Percentiles rank a stretch among this genome's conserved stretches.
Evolutionary conservation across 2,888 invertebrate species (phyloP).

Genomic region (Cryptosula pallasiana): DNA sequence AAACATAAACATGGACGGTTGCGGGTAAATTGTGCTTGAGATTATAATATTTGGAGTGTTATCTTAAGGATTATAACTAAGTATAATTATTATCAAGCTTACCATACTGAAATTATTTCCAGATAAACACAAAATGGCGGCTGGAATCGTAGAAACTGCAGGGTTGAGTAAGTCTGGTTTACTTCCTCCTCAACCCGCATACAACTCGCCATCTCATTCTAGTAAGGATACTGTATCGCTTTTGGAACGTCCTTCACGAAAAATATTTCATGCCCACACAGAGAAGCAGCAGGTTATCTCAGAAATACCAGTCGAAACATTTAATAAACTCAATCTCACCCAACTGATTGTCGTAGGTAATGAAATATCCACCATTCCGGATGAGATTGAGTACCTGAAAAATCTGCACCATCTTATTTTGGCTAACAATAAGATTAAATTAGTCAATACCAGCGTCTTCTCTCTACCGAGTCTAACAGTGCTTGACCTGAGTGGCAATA

Average conservation of each 20-base stretch:
- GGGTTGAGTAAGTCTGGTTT: background rate
- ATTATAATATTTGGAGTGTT: no score
- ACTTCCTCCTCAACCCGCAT: background rate
- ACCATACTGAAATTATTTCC: no score
- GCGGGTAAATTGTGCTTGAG: no score
- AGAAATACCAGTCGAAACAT: constrained; percentile 13
- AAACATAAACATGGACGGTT: no score
- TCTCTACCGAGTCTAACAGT: background rate
- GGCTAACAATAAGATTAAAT: constrained; percentile 41
- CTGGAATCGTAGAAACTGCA: background rate
- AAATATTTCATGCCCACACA: background rate
- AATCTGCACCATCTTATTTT: constrained; percentile 39
- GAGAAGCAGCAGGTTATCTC: background rate
- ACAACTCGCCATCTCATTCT: background rate
- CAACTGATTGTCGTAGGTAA: constrained; percentile 33
- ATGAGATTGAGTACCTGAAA: constrained; percentile 35
- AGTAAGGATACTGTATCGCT: background rate
- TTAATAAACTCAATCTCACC: constrained; percentile 5
- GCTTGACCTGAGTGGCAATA: constrained; percentile 15
- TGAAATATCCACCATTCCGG: constrained; percentile 36
- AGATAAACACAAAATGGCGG: background rate
- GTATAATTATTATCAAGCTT: no score
- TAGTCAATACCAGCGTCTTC: background rate
- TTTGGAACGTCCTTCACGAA: background rate
- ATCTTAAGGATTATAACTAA: no score